Conservation (phyloP, 2,888 invertebrate species). For the Acrocyrtus sp. region DNA sequence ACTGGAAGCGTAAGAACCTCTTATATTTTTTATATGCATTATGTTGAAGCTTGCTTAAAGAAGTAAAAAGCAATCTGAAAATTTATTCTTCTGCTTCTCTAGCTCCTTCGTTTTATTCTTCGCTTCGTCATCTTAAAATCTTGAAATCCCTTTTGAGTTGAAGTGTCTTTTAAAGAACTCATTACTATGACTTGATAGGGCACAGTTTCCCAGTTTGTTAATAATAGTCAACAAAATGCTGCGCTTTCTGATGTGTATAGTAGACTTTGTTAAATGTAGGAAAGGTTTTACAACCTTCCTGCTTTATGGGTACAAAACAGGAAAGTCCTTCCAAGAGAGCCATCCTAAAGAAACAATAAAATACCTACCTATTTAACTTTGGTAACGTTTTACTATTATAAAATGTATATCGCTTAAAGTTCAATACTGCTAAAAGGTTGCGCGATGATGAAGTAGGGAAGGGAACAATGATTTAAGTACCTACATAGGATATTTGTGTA, state of each 20-base stretch:
- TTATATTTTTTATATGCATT: not conserved
- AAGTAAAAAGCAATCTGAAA: slow-evolving; percentile 14
- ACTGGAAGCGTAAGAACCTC: not conserved
- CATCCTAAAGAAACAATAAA: not conserved
- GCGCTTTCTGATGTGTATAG: not conserved
- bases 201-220: slow-evolving; percentile 35
- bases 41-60: not conserved
- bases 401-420: not conserved
- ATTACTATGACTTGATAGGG: slow-evolving; percentile 46
- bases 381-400: not conserved
- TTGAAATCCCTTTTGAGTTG: slow-evolving; percentile 7
- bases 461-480: not conserved
- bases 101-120: slow-evolving; percentile 8
- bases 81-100: slow-evolving; percentile 19
- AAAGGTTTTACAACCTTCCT: too few species aligned
- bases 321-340: too few species aligned
- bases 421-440: not conserved
- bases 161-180: slow-evolving; percentile 50
- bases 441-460: not conserved
- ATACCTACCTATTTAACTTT: too few species aligned
- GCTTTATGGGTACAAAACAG: too few species aligned
- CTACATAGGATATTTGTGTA: too few species aligned
- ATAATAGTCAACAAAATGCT: slow-evolving; percentile 8
- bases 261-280: not conserved
- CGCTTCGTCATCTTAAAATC: slow-evolving; percentile 11